Evolutionary conservation across 1,140 invertebrate genomes (phyloP).

Genomic region (Neodiprion virginianus): DNA sequence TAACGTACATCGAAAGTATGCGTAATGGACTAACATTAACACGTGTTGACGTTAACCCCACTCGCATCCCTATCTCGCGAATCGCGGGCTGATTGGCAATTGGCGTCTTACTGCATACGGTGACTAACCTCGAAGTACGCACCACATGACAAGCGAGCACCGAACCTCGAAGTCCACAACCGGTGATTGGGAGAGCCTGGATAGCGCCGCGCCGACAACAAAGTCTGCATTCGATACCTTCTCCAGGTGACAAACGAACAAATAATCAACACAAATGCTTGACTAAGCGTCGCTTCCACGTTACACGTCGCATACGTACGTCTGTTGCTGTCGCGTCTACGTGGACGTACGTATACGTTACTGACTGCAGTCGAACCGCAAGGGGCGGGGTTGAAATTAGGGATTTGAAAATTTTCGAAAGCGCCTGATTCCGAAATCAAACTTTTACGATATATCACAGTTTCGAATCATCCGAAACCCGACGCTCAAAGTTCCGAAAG

Average conservation of each 20-base stretch:
- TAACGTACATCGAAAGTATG: background rate
- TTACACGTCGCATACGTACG: background rate
- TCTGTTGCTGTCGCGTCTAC: too few relatives aligned
- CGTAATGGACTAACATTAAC: background rate
- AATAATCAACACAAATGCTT: background rate
- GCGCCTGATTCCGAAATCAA: too few relatives aligned
- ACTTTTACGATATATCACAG: too few relatives aligned
- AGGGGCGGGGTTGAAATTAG: too few relatives aligned
- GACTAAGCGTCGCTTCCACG: background rate
- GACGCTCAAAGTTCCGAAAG: too few relatives aligned
- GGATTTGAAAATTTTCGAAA: too few relatives aligned
- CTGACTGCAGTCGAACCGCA: too few relatives aligned
- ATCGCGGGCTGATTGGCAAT: background rate
- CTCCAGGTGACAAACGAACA: conserved; percentile 55
- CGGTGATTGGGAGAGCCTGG: conserved; percentile 55
- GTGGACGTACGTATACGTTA: too few relatives aligned
- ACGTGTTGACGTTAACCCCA: background rate
- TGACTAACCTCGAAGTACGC: conserved; percentile 55
- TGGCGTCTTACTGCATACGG: conserved; percentile 8
- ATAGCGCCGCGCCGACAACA: conserved; percentile 48
- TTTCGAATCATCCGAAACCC: too few relatives aligned
- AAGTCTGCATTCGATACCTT: conserved; percentile 59
- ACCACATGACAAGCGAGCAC: conserved; percentile 59
- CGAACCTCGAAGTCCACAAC: conserved; percentile 53
- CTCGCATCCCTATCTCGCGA: background rate